These are phyloP conservation scores for Catocala fraxini DNA, from an alignment of 2,888 invertebrate genomes.

Conservation along the genomic window DNA sequence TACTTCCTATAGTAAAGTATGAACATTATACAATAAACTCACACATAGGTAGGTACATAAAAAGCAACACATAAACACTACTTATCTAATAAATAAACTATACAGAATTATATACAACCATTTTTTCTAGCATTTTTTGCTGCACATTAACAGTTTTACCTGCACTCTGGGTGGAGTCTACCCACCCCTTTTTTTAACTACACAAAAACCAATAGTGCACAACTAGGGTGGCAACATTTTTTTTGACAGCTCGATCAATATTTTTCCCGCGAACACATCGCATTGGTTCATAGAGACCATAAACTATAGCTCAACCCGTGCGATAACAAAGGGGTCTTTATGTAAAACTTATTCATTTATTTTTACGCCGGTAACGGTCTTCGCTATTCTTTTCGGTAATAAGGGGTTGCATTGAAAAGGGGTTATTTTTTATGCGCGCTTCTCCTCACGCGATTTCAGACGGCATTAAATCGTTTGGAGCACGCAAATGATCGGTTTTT, in stretches of 20 bases:
- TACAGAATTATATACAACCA: slow-evolving; percentile 38
- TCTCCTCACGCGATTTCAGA: slow-evolving; percentile 79
- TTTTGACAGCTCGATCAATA: slow-evolving; percentile 76
- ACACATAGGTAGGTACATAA: background rate
- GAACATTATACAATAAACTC: background rate
- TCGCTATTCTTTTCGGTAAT: slow-evolving; percentile 81
- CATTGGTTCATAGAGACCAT: slow-evolving; percentile 63
- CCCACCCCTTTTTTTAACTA: slow-evolving; percentile 76
- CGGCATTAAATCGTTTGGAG: slow-evolving; percentile 69
- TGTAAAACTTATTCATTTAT: slow-evolving; percentile 82
- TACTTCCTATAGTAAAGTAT: background rate
- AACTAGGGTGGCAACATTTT: slow-evolving; percentile 79
- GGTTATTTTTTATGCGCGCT: slow-evolving; percentile 71
- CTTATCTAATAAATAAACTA: slow-evolving; percentile 10
- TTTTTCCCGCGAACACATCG: slow-evolving; percentile 74
- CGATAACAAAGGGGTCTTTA: slow-evolving; percentile 76
- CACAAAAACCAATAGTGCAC: slow-evolving; percentile 77
- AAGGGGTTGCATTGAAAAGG: slow-evolving; percentile 60
- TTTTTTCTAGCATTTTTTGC: slow-evolving; percentile 62
- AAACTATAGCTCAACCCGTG: slow-evolving; percentile 60
- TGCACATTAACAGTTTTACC: slow-evolving; percentile 71
- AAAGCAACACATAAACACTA: slow-evolving; percentile 5
- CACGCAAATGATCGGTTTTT: slow-evolving; percentile 72
- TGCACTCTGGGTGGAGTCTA: slow-evolving; percentile 75
- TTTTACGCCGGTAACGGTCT: slow-evolving; percentile 81